Evolutionary conservation across 2,113 vertebrate genomes (phyloP), one percentile per base, ranked within the genome.

Genomic region (Dipodomys stephensi): DNA sequence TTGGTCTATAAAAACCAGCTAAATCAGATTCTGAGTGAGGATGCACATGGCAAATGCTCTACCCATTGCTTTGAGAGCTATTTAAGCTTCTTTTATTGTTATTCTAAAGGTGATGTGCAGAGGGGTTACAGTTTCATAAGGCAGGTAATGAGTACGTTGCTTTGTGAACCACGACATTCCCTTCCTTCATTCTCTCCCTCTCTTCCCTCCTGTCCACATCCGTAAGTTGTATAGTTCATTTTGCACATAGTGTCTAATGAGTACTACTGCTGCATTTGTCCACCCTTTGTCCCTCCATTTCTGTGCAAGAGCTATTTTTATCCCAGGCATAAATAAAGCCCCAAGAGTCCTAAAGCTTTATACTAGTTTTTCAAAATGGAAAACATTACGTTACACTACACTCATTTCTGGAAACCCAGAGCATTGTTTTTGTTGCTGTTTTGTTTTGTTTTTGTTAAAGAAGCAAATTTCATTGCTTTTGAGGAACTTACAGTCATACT

Each of bases 61-160:
- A 32, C n/a, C 11, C 11, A 0, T 19, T 25, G 10, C 16, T 30
- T 22, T 8, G 62, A 65, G 7, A 19, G 39, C 44, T 7, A 0
- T 44, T 81, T 78, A 57, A 57, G 4, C 4, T 57, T 57, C 18
- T 57, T 57, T 11, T 57, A 18, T 57, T 57, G 53, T 57, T 57
- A 18, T 57, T 4, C 12, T 57, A 57, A 57, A 57, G 53, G 15
- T 57, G 15, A 57, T 13, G 53, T 57, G 53, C 53, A 57, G 53
- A 57, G 53, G 53, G 53, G 53, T 57, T 57, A 57, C 53, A 57
- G 53, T 57, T 13, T 18, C 53, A 13, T 13, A 57, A 16, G 53
- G 12, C 53, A 57, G 53, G 53, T 57, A 57, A 18, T 57, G 53
- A 57, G 53, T 57, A 57, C 53, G 10, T 13, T 57, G 12, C 53